Percentiles rank a stretch among this genome's conserved stretches.
Evolutionary conservation across 2,113 vertebrate species (phyloP).

Genomic region (Centropus bengalensis): DNA sequence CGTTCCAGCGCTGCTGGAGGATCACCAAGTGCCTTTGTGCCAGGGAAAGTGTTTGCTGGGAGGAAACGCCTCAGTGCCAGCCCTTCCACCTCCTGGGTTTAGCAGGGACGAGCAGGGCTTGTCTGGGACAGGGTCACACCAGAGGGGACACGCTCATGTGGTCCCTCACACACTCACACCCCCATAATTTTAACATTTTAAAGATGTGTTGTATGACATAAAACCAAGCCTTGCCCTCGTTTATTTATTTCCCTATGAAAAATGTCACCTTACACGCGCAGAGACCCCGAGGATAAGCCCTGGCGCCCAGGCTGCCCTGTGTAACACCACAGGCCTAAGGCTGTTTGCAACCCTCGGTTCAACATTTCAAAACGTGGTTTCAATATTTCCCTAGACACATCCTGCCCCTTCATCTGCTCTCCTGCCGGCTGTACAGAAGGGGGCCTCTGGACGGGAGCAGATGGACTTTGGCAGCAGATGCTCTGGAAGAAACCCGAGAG

Average conservation of each 20-base stretch:
- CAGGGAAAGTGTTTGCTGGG: no score
- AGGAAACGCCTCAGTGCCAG: neutral
- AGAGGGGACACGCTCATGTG: neutral
- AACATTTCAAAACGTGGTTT: constrained; percentile 13
- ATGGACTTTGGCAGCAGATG: neutral
- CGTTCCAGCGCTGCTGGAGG: neutral
- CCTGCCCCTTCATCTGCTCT: neutral
- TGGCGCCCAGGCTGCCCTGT: neutral
- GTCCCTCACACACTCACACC: no score
- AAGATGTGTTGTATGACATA: neutral
- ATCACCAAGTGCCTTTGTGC: fast-evolving
- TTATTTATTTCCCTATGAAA: neutral
- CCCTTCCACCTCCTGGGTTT: neutral
- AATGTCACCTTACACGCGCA: neutral
- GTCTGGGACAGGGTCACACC: fast-evolving
- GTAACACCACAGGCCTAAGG: neutral
- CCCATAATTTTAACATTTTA: neutral
- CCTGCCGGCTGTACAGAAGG: neutral
- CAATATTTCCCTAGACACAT: neutral
- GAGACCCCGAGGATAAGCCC: neutral
- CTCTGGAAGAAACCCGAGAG: neutral
- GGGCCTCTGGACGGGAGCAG: neutral
- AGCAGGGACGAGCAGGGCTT: neutral
- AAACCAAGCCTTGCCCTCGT: neutral
- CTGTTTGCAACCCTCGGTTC: neutral